phyloP scores from a whole-genome alignment of 2,797 vertebrate species.

The Gadopsis marmoratus region DNA sequence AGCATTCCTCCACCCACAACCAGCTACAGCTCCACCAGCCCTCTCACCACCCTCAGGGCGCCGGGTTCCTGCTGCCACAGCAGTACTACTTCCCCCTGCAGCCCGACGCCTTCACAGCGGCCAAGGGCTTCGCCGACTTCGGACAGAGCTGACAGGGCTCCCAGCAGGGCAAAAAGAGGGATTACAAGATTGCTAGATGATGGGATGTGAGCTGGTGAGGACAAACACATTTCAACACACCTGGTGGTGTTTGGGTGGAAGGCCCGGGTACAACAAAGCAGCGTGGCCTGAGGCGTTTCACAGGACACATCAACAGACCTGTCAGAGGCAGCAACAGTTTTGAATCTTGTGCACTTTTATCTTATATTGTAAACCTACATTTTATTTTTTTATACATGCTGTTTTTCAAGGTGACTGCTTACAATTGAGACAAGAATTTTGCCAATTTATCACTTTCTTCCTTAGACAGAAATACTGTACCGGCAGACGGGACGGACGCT shows the following conservation, averaged over 20 bases:
- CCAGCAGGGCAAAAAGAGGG: constrained; percentile 17
- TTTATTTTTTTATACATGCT: constrained; percentile 31
- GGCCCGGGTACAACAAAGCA: constrained; percentile 21
- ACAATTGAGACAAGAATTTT: constrained; percentile 15
- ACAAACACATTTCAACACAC: constrained; percentile 26
- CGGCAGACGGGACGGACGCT: background rate
- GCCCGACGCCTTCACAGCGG: constrained; percentile 86
- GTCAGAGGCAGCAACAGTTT: constrained; percentile 24
- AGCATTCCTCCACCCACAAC: constrained; percentile 68
- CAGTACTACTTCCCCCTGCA: constrained; percentile 94
- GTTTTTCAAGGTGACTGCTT: constrained; percentile 24
- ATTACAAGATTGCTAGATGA: constrained; percentile 36
- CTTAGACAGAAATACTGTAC: constrained; percentile 8
- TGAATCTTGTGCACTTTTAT: constrained; percentile 77
- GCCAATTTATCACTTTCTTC: constrained; percentile 15
- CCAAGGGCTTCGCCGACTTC: constrained; percentile 92
- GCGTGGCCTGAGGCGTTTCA: constrained; percentile 23
- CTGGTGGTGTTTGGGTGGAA: constrained; percentile 34
- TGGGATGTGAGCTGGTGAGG: constrained; percentile 21
- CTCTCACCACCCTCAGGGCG: constrained; percentile 74
- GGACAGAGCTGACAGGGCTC: constrained; percentile 88
- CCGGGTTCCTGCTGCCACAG: constrained; percentile 91
- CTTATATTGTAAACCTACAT: constrained; percentile 40
- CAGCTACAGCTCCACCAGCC: constrained; percentile 81
- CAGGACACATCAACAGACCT: constrained; percentile 33